phyloP scores from a whole-genome alignment of 2,797 vertebrate species.

The Glossophaga mutica region DNA sequence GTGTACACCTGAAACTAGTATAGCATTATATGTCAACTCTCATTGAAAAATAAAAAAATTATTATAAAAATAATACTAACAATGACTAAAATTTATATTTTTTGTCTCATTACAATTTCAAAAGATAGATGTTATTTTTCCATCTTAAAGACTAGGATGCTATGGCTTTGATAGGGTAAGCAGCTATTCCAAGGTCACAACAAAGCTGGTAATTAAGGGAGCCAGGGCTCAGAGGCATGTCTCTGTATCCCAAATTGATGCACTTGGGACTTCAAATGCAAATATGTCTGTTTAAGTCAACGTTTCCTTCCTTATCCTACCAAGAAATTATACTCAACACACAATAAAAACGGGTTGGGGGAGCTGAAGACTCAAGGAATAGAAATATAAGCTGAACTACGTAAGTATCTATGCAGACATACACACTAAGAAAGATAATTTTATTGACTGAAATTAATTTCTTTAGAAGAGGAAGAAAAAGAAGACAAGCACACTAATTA shows the following conservation, averaged over 20 bases:
- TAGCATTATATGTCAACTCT: background rate
- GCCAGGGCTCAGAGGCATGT: background rate
- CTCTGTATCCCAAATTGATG: background rate
- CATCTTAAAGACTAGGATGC: background rate
- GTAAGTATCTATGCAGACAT: background rate
- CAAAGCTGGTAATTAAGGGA: background rate
- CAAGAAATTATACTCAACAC: background rate
- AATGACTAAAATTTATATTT: background rate
- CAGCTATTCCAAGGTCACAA: background rate
- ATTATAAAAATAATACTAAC: background rate
- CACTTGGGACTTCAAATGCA: background rate
- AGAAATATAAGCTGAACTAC: background rate
- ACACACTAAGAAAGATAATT: background rate
- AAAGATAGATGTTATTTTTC: background rate
- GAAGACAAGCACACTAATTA: background rate
- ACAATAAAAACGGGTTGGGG: background rate
- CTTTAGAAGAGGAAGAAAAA: background rate
- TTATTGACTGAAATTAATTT: background rate
- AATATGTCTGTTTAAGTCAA: background rate
- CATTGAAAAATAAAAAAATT: background rate
- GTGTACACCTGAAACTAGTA: background rate
- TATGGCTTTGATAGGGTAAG: background rate
- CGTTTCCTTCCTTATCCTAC: background rate
- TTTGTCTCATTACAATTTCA: background rate
- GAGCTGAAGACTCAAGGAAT: background rate